Percentiles rank a stretch among this genome's conserved stretches.
phyloP scores from a whole-genome alignment of 2,797 vertebrate species.

The Pangasius mekongensis region DNA sequence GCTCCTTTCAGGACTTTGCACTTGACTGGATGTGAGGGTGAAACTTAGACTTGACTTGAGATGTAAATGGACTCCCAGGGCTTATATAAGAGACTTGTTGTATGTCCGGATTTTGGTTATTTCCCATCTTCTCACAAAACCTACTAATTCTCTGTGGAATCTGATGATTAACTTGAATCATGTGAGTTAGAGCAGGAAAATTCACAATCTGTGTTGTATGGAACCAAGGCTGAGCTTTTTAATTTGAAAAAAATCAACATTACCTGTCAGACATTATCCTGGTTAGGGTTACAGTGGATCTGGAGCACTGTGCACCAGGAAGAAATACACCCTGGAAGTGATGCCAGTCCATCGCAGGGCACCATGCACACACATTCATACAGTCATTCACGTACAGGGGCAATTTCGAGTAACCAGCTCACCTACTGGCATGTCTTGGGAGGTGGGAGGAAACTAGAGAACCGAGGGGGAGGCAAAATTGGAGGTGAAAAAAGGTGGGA shows the following conservation, averaged over 20 bases:
- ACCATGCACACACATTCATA: neutral
- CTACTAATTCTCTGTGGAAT: neutral
- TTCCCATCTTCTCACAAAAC: neutral
- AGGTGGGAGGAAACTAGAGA: neutral
- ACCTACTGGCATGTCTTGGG: neutral
- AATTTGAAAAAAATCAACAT: neutral
- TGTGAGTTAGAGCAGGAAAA: neutral
- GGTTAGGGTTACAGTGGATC: neutral
- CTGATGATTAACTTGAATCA: neutral
- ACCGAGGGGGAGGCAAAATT: neutral
- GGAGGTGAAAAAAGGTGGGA: neutral
- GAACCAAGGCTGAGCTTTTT: neutral
- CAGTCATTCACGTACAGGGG: neutral
- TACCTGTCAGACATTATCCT: neutral
- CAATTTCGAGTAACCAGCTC: neutral
- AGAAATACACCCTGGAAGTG: neutral
- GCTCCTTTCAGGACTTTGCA: neutral
- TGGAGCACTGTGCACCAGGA: neutral
- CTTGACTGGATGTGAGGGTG: neutral
- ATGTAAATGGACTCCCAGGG: neutral
- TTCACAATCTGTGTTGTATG: neutral
- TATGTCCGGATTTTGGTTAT: conserved; percentile 2
- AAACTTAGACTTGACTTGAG: neutral
- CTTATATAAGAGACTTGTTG: neutral
- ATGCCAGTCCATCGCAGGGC: neutral